These are phyloP conservation scores for Alethe castanea DNA, from an alignment of 2,113 vertebrate species.

Conservation along the genomic window DNA sequence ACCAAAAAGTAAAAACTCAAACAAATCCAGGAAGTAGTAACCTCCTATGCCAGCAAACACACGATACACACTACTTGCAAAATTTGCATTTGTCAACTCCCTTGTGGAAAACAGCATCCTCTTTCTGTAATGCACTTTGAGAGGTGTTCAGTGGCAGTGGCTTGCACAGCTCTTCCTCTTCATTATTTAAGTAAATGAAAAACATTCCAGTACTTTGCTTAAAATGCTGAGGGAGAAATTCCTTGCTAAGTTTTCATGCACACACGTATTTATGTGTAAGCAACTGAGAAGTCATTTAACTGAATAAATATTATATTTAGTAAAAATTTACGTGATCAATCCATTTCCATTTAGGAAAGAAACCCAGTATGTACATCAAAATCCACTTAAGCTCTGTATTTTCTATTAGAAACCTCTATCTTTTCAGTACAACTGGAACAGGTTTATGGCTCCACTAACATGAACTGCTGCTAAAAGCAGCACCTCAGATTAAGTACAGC, in stretches of 20 bases:
- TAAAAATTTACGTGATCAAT: neutral
- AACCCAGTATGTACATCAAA: neutral
- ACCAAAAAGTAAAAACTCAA: neutral
- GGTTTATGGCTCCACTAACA: neutral
- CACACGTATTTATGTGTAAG: neutral
- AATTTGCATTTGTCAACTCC: neutral
- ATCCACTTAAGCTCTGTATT: neutral
- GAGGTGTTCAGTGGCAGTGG: neutral
- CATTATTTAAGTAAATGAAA: neutral
- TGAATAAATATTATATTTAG: neutral
- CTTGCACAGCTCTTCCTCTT: neutral
- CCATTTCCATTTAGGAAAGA: neutral
- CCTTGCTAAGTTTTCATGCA: neutral
- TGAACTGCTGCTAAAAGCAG: neutral
- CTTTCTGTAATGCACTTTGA: neutral
- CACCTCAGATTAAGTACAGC: neutral
- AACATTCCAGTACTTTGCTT: neutral
- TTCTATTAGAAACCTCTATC: neutral
- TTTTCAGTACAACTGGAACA: neutral
- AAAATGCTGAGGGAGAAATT: neutral
- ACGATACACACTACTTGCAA: fast-evolving
- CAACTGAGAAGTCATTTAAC: neutral
- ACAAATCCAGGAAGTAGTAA: neutral
- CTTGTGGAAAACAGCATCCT: neutral
- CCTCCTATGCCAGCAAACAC: neutral